A percentile compares a stretch with the other conserved stretches of the same genome.
Conservation (phyloP, 2,888 invertebrate genomes). For the Asteroscopus sphinx region DNA sequence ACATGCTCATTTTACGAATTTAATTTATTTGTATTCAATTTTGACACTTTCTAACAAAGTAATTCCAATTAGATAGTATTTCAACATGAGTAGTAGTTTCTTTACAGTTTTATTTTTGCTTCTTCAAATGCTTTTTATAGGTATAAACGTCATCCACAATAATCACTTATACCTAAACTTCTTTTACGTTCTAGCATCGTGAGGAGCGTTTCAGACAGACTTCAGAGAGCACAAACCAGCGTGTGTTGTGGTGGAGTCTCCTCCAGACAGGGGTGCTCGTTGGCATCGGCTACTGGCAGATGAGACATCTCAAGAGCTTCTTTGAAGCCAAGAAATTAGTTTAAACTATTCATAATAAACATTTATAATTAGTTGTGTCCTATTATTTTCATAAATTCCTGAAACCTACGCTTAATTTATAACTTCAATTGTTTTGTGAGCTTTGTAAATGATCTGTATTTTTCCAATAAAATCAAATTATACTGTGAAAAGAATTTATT, state of each 20-base stretch:
- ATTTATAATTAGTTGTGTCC: conserved; percentile 47
- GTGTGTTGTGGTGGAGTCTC: conserved; percentile 99
- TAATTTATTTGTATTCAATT: too few relatives aligned
- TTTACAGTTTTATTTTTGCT: too few relatives aligned
- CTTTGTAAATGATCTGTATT: conserved; percentile 77
- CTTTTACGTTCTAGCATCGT: conserved; percentile 92
- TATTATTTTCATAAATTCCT: conserved; percentile 56
- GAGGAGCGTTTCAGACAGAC: conserved; percentile 99
- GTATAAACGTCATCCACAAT: too few relatives aligned
- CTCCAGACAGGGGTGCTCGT: conserved; percentile 97
- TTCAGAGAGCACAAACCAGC: conserved; percentile 98
- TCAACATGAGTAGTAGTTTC: too few relatives aligned
- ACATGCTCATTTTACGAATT: too few relatives aligned
- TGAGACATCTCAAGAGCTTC: conserved; percentile 99
- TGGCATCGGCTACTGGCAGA: conserved; percentile 99
- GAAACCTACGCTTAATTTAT: conserved; percentile 50
- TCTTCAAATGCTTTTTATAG: too few relatives aligned
- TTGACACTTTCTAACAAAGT: too few relatives aligned
- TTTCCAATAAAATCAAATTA: conserved; percentile 73
- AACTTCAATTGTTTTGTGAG: conserved; percentile 50
- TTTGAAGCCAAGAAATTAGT: conserved; percentile 99
- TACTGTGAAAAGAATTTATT: conserved; percentile 60
- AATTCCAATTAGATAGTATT: too few relatives aligned
- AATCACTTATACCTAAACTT: too few relatives aligned
- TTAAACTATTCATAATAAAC: conserved; percentile 78